Conservation (phyloP, 2,888 invertebrate species). For the Acanthosoma haemorrhoidale region DNA sequence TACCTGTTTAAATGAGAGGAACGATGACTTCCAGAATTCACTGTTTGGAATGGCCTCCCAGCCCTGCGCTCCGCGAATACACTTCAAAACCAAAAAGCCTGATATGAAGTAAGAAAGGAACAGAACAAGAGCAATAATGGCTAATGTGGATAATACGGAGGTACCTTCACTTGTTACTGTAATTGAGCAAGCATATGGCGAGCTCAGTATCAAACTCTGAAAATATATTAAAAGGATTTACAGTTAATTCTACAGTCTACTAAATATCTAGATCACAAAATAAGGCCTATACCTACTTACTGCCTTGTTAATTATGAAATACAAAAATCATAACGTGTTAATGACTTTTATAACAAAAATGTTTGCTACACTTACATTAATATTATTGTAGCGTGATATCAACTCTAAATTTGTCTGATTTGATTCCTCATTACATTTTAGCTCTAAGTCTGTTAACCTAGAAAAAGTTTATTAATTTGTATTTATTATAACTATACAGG, state of each 20-base stretch:
- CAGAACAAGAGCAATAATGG: not conserved
- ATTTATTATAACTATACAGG: not conserved
- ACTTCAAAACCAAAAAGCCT: conserved; percentile 18
- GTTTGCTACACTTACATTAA: not conserved
- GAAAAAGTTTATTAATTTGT: not conserved
- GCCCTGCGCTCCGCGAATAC: conserved; percentile 16
- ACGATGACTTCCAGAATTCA: conserved; percentile 20
- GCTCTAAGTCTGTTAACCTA: not conserved
- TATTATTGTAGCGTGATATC: not conserved
- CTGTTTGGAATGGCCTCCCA: conserved; percentile 16
- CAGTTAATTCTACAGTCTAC: too few relatives aligned
- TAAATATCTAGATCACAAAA: not conserved
- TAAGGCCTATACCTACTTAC: not conserved
- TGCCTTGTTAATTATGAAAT: not conserved
- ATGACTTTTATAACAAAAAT: not conserved
- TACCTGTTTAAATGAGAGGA: not conserved
- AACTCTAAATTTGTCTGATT: not conserved
- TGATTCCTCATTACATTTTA: not conserved
- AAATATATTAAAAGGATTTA: too few relatives aligned
- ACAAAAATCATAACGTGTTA: not conserved
- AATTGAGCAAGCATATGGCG: not conserved
- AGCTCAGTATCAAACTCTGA: not conserved
- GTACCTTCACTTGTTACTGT: conserved; percentile 10
- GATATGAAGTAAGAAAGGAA: conserved; percentile 13
- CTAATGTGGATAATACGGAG: conserved; percentile 9